Evolutionary conservation across 2,113 vertebrate species (phyloP), one percentile per base, ranked within the genome.

Genomic region (Scartelaos histophorus): DNA sequence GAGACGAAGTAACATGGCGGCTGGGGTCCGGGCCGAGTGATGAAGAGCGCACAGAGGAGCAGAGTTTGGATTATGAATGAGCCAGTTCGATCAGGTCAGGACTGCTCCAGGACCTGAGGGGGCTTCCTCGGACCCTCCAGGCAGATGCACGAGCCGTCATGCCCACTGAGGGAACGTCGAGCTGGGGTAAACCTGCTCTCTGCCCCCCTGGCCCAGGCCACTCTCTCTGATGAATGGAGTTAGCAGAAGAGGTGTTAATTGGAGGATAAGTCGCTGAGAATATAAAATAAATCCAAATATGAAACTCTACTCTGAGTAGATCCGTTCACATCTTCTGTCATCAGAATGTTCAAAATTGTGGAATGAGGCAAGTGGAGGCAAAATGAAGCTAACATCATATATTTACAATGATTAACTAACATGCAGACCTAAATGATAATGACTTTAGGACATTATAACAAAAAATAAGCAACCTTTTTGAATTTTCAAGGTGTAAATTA

Each of bases 81-180:
- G 73, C 74, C 61, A 80, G 88, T 88, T 87, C 46, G 66, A 87
- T 89, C 87, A 80, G 89, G 87, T 88, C 92, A 87, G 68, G 29
- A 85, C 67, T 25, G 51, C 81, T 89, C 79, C 76, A 68, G 85
- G 89, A 90, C 88, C 81, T 88, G 19, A 84, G 87, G 16, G 66
- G 79, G 87, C 78, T 82, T 68, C 84, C 83, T 77, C 78, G 58
- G 85, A 80, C 83, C 74, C 78, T 78, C 56, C 43, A n/a, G 73
- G 85, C 83, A 13, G 12, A n/a, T 9, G 19, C 9, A 3, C 21
- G 54, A 0, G 54, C 11, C 17, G 17, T 17, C 49, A 19, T 7
- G 49, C 49, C 49, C 17, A 53, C 51, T 21, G 7, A 17, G 19
- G 51, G 19, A 21, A 7, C 51, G 6, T n/a, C 17, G 19, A 13